phyloP scores from a whole-genome alignment of 1,140 invertebrate species.

The Papilio xuthus region DNA sequence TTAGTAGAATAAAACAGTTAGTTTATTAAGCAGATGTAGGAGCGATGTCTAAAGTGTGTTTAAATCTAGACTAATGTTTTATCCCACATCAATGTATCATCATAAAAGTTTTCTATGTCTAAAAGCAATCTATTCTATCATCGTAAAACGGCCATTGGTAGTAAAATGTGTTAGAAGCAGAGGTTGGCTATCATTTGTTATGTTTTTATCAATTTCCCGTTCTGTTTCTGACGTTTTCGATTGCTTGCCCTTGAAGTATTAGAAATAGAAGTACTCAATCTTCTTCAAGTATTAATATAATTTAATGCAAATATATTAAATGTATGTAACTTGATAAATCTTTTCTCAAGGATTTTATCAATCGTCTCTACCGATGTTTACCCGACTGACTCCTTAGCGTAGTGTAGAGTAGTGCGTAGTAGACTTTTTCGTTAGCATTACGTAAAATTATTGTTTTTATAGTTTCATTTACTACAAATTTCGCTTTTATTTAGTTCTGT shows the following conservation, averaged over 20 bases:
- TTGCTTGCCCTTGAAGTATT: slow-evolving; percentile 4
- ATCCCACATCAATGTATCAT: slow-evolving; percentile 31
- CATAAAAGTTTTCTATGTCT: slow-evolving; percentile 65
- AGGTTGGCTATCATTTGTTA: slow-evolving; percentile 43
- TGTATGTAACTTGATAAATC: neutral
- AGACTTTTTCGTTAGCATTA: too few species aligned
- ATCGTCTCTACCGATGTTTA: neutral
- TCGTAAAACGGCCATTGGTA: slow-evolving; percentile 60
- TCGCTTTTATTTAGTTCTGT: too few species aligned
- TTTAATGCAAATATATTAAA: neutral
- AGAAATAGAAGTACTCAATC: neutral
- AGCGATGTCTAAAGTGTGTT: too few species aligned
- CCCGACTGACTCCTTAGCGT: too few species aligned
- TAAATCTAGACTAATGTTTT: neutral
- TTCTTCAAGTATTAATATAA: neutral
- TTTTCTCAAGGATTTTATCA: neutral
- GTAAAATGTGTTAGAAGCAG: slow-evolving; percentile 60
- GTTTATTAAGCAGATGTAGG: too few species aligned
- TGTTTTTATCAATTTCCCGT: slow-evolving; percentile 48
- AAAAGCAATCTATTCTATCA: slow-evolving; percentile 59
- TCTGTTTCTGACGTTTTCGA: neutral
- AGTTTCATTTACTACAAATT: too few species aligned
- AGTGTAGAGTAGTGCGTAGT: too few species aligned
- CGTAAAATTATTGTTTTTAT: too few species aligned
- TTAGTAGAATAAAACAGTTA: too few species aligned